Evolutionary conservation across 2,113 vertebrate species (phyloP).

Genomic region (Turdus rufiventris): DNA sequence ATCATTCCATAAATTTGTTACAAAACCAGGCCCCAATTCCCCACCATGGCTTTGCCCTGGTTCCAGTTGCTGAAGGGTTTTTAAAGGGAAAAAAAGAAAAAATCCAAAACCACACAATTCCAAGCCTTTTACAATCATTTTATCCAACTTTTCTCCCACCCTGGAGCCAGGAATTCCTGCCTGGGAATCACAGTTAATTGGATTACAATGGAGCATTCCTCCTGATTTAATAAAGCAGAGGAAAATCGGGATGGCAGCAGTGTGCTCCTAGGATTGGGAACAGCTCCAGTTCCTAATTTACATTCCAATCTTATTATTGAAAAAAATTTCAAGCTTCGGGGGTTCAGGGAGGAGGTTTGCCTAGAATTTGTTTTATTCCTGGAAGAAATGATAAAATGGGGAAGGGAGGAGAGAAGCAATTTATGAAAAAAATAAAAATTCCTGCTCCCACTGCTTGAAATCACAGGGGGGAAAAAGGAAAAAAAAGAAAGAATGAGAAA

Average conservation of each 20-base stretch:
- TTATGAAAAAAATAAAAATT: conserved; percentile 17
- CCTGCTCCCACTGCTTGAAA: conserved; percentile 45
- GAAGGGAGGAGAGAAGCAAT: neutral
- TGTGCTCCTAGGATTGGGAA: conserved; percentile 10
- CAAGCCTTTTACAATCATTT: neutral
- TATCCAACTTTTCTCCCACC: neutral
- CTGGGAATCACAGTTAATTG: conserved; percentile 66
- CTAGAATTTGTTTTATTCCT: conserved; percentile 35
- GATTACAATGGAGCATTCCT: conserved; percentile 41
- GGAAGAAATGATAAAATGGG: conserved; percentile 43
- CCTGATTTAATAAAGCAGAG: conserved; percentile 19
- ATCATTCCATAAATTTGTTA: conserved; percentile 19
- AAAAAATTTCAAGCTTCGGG: conserved; percentile 46
- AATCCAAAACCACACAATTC: neutral
- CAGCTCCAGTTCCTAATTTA: conserved; percentile 36
- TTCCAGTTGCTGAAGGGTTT: neutral
- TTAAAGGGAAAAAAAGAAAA: neutral
- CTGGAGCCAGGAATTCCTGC: neutral
- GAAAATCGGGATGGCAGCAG: neutral
- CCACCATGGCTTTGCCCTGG: neutral
- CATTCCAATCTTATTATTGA: conserved; percentile 15
- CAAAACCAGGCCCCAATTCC: neutral
- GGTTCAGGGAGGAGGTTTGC: conserved; percentile 21
- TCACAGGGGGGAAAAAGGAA: neutral
- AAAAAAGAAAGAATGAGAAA: neutral